Evolutionary conservation across 2,113 vertebrate genomes (phyloP).

Genomic region (Chaetorhynchus papuensis): DNA sequence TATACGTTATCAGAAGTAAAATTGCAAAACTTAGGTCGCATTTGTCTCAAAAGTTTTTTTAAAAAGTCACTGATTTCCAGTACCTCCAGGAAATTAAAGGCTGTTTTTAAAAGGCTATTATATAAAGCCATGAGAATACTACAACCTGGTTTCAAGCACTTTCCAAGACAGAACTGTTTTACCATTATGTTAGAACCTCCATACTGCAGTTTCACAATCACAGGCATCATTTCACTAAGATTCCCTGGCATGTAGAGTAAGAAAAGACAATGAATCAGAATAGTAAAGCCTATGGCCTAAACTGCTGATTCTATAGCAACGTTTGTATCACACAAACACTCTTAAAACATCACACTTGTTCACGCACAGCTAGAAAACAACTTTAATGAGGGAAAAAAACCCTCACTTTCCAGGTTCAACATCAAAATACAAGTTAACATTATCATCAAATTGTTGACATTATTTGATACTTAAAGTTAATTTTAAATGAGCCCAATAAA

Average conservation of each 20-base stretch:
- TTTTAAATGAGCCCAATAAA: not conserved
- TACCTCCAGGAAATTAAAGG: not conserved
- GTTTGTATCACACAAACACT: not conserved
- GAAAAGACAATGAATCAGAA: not conserved
- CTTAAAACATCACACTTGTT: not conserved
- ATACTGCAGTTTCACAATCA: not conserved
- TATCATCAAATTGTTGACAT: not conserved
- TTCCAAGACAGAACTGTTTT: not conserved
- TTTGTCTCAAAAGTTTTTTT: not conserved
- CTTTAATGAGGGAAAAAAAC: fast-evolving
- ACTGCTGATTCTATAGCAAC: not conserved
- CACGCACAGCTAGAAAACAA: not conserved
- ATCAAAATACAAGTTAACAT: not conserved
- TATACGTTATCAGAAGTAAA: not conserved
- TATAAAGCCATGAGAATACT: not conserved
- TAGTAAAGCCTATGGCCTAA: not conserved
- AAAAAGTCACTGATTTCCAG: not conserved
- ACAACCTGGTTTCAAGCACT: not conserved
- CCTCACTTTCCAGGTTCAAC: not conserved
- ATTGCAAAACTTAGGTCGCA: not conserved
- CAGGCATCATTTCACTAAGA: not conserved
- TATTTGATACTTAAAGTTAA: not conserved
- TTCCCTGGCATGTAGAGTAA: not conserved
- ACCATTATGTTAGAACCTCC: not conserved
- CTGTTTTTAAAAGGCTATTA: not conserved